These are phyloP conservation scores for Meloe dianella DNA, from an alignment of 2,888 invertebrate genomes.

Conservation along the genomic window DNA sequence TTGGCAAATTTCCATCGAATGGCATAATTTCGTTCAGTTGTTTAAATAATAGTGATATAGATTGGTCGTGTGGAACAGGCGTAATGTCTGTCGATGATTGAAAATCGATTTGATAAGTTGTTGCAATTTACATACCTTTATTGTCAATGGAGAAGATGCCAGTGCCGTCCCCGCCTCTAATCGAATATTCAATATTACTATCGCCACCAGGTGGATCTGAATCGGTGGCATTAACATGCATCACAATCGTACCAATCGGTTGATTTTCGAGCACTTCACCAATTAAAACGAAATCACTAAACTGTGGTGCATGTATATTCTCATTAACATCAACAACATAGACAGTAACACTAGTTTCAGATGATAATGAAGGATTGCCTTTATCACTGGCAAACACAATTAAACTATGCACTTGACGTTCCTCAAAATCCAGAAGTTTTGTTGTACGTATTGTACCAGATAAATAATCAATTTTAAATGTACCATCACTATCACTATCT, in stretches of 20 bases:
- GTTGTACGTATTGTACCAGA: constrained; percentile 87
- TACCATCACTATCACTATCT: constrained; percentile 71
- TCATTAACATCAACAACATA: constrained; percentile 95
- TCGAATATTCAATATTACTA: constrained; percentile 83
- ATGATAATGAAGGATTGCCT: constrained; percentile 80
- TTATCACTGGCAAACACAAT: constrained; percentile 85
- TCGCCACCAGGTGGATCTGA: constrained; percentile 81
- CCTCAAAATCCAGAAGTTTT: constrained; percentile 84
- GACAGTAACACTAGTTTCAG: constrained; percentile 81
- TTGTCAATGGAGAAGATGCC: constrained; percentile 91
- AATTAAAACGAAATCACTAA: constrained; percentile 78
- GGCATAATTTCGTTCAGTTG: too few species aligned
- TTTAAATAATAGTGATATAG: too few species aligned
- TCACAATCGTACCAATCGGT: constrained; percentile 77
- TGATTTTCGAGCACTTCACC: constrained; percentile 83
- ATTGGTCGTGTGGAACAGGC: neutral
- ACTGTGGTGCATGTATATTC: constrained; percentile 83
- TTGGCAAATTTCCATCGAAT: neutral
- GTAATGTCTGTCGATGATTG: neutral
- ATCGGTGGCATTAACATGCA: constrained; percentile 79
- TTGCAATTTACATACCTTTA: constrained; percentile 67
- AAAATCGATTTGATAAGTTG: neutral
- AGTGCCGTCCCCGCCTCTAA: constrained; percentile 87
- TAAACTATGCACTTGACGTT: constrained; percentile 86
- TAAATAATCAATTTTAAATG: constrained; percentile 81